These are phyloP conservation scores for Leptinotarsa texana DNA, from an alignment of 1,140 invertebrate species.

Conservation along the genomic window DNA sequence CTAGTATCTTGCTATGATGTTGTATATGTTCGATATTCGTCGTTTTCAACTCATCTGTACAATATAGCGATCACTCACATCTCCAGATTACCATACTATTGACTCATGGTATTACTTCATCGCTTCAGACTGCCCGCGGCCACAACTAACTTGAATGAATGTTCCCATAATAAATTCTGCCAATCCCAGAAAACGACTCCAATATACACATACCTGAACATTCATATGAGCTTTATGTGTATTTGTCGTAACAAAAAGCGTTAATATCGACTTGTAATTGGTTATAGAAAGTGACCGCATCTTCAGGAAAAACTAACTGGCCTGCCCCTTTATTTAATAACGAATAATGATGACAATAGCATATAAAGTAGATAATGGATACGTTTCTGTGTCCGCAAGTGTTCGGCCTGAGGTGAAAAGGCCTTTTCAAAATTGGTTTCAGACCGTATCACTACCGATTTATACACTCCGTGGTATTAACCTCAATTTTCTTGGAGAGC, in stretches of 20 bases:
- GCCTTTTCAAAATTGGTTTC: background rate
- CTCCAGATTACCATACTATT: too few species aligned
- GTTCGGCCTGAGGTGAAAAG: background rate
- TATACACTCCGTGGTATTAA: background rate
- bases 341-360: conserved; percentile 8
- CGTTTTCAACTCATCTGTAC: background rate
- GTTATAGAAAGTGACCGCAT: conserved; percentile 2
- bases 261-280: background rate
- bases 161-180: conserved; percentile 4
- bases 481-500: background rate
- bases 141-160: background rate
- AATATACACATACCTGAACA: background rate
- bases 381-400: background rate
- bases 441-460: background rate
- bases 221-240: background rate
- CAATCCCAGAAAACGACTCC: background rate
- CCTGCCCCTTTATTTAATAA: conserved; percentile 2
- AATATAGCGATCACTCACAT: too few species aligned
- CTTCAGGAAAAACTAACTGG: background rate
- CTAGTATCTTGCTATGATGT: too few species aligned
- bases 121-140: background rate
- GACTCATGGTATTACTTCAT: background rate
- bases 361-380: conserved; percentile 4
- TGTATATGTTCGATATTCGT: background rate
- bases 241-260: conserved; percentile 3